phyloP scores from a whole-genome alignment of 2,797 vertebrate genomes.

The Pangasius macronema region DNA sequence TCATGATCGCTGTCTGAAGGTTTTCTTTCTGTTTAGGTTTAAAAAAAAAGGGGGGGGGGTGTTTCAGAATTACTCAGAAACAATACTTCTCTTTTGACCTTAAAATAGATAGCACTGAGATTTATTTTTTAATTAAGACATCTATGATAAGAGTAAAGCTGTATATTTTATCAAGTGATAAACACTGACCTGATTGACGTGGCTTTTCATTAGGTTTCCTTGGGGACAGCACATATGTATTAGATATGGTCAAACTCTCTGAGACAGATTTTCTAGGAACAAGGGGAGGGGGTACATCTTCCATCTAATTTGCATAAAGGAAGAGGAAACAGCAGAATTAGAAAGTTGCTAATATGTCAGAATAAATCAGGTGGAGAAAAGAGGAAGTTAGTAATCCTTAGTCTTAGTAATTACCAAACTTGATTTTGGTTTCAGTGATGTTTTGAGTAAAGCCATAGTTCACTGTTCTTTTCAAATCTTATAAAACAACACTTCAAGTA shows the following conservation, averaged over 20 bases:
- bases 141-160: neutral
- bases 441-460: neutral
- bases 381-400: conserved; percentile 19
- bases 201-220: conserved; percentile 44
- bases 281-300: conserved; percentile 50
- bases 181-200: conserved; percentile 5
- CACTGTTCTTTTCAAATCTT: neutral
- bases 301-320: conserved; percentile 26
- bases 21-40: conserved; percentile 28
- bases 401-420: neutral
- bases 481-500: neutral
- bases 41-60: neutral
- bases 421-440: too few relatives aligned
- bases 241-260: conserved; percentile 52
- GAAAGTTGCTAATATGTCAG: neutral
- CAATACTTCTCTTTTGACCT: neutral
- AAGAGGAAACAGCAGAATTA: neutral
- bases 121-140: neutral
- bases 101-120: neutral
- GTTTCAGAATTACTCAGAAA: neutral
- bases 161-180: neutral
- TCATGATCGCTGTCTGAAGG: conserved; percentile 71
- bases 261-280: conserved; percentile 55
- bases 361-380: neutral
- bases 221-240: conserved; percentile 63